phyloP scores from a whole-genome alignment of 2,797 vertebrate species.

The Gymnoscopelus microlampas region DNA sequence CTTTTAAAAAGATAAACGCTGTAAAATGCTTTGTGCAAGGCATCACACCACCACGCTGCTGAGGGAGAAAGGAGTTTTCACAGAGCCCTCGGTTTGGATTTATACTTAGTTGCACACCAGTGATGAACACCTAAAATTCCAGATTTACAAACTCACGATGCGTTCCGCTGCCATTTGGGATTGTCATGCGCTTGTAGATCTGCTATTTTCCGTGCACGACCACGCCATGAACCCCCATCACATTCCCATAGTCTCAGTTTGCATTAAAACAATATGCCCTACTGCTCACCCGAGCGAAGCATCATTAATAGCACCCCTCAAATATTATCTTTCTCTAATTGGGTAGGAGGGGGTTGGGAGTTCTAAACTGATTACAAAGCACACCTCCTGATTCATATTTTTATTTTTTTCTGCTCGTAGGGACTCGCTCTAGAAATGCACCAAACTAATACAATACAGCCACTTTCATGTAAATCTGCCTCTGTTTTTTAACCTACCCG shows the following conservation, averaged over 20 bases:
- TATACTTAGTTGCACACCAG: slow-evolving; percentile 36
- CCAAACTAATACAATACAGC: slow-evolving; percentile 27
- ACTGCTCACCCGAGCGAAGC: slow-evolving; percentile 56
- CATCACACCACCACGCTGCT: slow-evolving; percentile 39
- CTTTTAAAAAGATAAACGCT: slow-evolving; percentile 29
- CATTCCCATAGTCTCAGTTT: slow-evolving; percentile 13
- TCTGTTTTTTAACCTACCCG: slow-evolving; percentile 57
- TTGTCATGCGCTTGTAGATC: no score
- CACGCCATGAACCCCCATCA: not conserved
- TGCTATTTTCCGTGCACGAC: no score
- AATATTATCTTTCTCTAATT: slow-evolving; percentile 66
- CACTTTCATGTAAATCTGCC: slow-evolving; percentile 64
- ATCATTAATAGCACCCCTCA: slow-evolving; percentile 54
- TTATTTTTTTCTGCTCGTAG: slow-evolving; percentile 31
- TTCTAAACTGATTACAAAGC: slow-evolving; percentile 29
- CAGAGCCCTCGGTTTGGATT: slow-evolving; percentile 46
- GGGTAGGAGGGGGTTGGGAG: slow-evolving; percentile 30
- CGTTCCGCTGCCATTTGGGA: no score
- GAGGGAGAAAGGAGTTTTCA: slow-evolving; percentile 49
- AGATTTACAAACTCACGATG: no score
- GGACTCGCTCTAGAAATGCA: slow-evolving; percentile 38
- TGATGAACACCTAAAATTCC: no score
- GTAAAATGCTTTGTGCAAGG: slow-evolving; percentile 42
- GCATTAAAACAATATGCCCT: slow-evolving; percentile 53
- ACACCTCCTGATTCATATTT: slow-evolving; percentile 43